Evolutionary conservation across 2,888 invertebrate genomes (phyloP), one percentile per base, ranked within the genome.

Genomic region (Drosophila diplacantha): DNA sequence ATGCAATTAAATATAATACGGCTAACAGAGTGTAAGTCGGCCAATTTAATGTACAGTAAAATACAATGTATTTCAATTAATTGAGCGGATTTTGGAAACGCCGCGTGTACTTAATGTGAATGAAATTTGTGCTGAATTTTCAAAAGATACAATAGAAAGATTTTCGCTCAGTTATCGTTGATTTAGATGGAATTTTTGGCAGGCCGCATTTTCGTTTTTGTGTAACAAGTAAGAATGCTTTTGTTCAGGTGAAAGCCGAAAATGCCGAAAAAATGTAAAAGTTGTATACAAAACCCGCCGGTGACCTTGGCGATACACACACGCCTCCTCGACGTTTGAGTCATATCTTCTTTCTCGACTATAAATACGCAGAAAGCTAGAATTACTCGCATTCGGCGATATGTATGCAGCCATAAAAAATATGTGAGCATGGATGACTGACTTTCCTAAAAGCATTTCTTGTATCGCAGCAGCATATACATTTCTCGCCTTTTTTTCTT

Each of bases 401-500:
- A 18, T 18, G 53, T 44, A 29, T 60, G 18, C 24, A 35, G 26
- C 22, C 43, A 43, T 38, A 43, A 39, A 58, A 32, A 58, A 56
- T 43, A 29, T 34, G 41, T 22, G 26, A 32, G 44, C 26, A 46
- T 34, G 46, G 31, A 41, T 57, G 51, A 57, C 52, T 66, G 58
- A 66, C 51, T 66, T 66, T 37, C 47, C 47, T 66, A 66, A 66
- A 65, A 66, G 65, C 65, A 66, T 66, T 65, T 47, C 50, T 29
- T 44, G 43, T 59, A 47, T 39, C 59, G 38, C 20, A 54, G 11
- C 34, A 29, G 29, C 20, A 31, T 44, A 57, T 38, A 60, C 29
- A 50, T 64, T 66, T 65, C 26, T 41, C 51, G 67, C 51, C 37
- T 50, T 61, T 43, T 56, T 22, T 22, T 1, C 1, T 11, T 18